phyloP scores from a whole-genome alignment of 2,797 vertebrate species.

The Arctocebus calabarensis region DNA sequence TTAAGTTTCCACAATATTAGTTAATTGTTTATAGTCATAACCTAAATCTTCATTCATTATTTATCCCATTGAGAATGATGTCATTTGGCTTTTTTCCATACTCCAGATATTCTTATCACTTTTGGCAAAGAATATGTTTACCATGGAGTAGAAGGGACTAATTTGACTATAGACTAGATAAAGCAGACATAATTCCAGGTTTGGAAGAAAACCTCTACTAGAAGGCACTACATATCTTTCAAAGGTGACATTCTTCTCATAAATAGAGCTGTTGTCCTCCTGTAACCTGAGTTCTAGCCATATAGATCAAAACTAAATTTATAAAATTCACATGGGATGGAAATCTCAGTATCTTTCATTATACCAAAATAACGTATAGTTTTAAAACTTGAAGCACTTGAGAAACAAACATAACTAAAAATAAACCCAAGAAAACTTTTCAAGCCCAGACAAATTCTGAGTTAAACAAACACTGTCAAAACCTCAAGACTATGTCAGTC shows the following conservation, averaged over 20 bases:
- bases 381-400: constrained; percentile 41
- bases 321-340: not conserved
- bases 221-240: not conserved
- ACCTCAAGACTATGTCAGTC: constrained; percentile 9
- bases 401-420: constrained; percentile 52
- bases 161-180: not conserved
- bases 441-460: constrained; percentile 63
- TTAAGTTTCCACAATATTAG: not conserved
- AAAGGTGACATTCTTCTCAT: not conserved
- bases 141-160: not conserved
- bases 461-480: constrained; percentile 36
- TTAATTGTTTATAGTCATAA: not conserved
- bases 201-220: not conserved
- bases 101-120: not conserved
- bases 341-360: not conserved
- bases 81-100: constrained; percentile 32
- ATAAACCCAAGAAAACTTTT: not conserved
- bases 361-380: not conserved
- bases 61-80: not conserved
- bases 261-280: not conserved
- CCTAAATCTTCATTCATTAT: constrained; percentile 9
- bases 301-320: not conserved
- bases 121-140: not conserved
- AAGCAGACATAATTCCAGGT: not conserved
- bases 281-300: not conserved